A percentile compares a stretch with the other conserved stretches of the same genome.
Conservation (phyloP, 2,113 vertebrate species). For the Speoplatyrhinus poulsoni region DNA sequence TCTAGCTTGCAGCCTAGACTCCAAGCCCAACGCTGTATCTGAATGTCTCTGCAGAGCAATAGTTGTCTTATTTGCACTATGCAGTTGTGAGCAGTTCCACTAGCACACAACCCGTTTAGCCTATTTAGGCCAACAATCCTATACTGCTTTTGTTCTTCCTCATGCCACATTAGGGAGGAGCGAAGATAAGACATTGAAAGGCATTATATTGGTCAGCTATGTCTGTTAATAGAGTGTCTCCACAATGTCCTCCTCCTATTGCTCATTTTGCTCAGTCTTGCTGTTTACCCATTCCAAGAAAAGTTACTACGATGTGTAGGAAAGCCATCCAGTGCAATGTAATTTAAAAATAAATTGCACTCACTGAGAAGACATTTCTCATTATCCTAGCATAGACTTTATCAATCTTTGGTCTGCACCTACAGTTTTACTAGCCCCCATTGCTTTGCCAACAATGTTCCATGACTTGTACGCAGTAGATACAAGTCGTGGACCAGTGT, state of each 20-base stretch:
- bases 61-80: slow-evolving; percentile 45
- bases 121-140: slow-evolving; percentile 54
- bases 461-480: too few species aligned
- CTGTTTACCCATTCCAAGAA: slow-evolving; percentile 16
- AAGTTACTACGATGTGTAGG: slow-evolving; percentile 21
- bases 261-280: slow-evolving; percentile 27
- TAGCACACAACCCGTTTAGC: slow-evolving; percentile 34
- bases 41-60: slow-evolving; percentile 18
- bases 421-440: too few species aligned
- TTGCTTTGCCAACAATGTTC: too few species aligned
- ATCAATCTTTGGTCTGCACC: too few species aligned
- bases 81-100: slow-evolving; percentile 33
- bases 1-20: slow-evolving; percentile 42
- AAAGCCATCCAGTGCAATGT: slow-evolving; percentile 20
- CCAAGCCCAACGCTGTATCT: slow-evolving; percentile 26
- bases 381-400: too few species aligned
- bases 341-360: slow-evolving; percentile 28
- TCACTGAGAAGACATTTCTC: background rate
- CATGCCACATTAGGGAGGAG: slow-evolving; percentile 33
- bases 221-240: slow-evolving; percentile 38
- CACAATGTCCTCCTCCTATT: slow-evolving; percentile 25
- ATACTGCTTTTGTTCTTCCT: slow-evolving; percentile 47
- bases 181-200: slow-evolving; percentile 40
- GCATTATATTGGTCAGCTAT: slow-evolving; percentile 27
- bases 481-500: too few species aligned